Evolutionary conservation across 2,113 vertebrate genomes (phyloP), one percentile per base, ranked within the genome.

Genomic region (Urocolius indicus): DNA sequence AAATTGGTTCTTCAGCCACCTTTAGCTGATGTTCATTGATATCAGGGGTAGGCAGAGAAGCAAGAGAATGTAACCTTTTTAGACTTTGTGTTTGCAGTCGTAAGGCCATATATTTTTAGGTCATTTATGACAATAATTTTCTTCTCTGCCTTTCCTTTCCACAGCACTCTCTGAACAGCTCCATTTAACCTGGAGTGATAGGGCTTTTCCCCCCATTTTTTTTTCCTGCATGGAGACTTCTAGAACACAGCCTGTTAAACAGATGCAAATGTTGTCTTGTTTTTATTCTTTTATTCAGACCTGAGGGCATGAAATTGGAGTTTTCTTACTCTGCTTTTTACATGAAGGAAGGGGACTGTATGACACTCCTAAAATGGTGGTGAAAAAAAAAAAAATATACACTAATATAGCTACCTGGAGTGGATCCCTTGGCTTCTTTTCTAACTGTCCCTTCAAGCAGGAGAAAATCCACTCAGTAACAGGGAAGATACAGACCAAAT

Each of bases 1-100:
- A 99, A 99, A 99, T 99, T 99, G 99, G 99, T 99, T 99, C 99
- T 99, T 98, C 98, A 98, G 99, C 98, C 98, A 99, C 99, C 99
- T 98, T 99, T 98, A 99, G 99, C 99, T 98, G 98, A 98, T 98
- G 98, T 98, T 99, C 98, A 98, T 98, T 98, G 98, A 98, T 98
- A 98, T 97, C 98, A 13, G 90, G 98, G 98, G 98, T 97, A 96
- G 95, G 96, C 92, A 95, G 94, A 96, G 95, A 97, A 98, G 98
- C 98, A 98, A 97, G 98, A 98, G 98, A 98, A 98, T 97, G 98
- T 98, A 98, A 98, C 99, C 98, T 97, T 97, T 96, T 97, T 94
- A 96, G 96, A 97, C 96, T 98, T 97, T 97, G 96, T 97, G 94
- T 97, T 97, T 96, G 96, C 97, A 93, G 14, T 96, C 95, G 6